Percentiles rank a stretch among this genome's conserved stretches.
Conservation (phyloP, 2,888 invertebrate genomes). For the Alentia gelatinosa region DNA sequence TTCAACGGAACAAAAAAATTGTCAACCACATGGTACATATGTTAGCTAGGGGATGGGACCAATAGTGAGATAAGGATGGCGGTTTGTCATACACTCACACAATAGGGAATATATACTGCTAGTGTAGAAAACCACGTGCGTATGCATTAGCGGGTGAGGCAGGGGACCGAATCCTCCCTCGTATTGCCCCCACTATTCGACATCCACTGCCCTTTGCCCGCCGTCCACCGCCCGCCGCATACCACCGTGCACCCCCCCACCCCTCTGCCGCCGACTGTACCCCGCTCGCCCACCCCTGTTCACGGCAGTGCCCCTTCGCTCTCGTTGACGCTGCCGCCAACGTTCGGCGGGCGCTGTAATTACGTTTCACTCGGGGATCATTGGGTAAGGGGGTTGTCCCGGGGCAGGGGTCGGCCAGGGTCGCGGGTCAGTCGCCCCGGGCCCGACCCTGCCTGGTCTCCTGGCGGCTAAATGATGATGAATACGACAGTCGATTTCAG, state of each 20-base stretch:
- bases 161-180: too few species aligned
- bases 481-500: conserved; percentile 49
- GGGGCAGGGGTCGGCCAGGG: conserved; percentile 9
- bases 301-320: background rate
- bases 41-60: too few species aligned
- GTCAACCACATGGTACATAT: too few species aligned
- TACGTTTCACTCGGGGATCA: conserved; percentile 34
- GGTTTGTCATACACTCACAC: too few species aligned
- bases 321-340: background rate
- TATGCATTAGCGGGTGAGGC: too few species aligned
- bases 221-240: background rate
- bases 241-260: background rate
- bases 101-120: too few species aligned
- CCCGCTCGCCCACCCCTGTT: background rate
- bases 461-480: conserved; percentile 42
- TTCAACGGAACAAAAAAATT: too few species aligned
- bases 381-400: conserved; percentile 41
- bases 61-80: too few species aligned
- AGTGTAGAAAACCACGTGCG: too few species aligned
- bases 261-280: background rate
- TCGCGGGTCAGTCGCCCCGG: background rate
- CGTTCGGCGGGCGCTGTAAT: conserved; percentile 13
- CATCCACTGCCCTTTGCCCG: too few species aligned
- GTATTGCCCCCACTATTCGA: too few species aligned
- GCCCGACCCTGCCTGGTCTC: background rate